Evolutionary conservation across 2,797 vertebrate species (phyloP).

Genomic region (Triplophysa bombifrons): DNA sequence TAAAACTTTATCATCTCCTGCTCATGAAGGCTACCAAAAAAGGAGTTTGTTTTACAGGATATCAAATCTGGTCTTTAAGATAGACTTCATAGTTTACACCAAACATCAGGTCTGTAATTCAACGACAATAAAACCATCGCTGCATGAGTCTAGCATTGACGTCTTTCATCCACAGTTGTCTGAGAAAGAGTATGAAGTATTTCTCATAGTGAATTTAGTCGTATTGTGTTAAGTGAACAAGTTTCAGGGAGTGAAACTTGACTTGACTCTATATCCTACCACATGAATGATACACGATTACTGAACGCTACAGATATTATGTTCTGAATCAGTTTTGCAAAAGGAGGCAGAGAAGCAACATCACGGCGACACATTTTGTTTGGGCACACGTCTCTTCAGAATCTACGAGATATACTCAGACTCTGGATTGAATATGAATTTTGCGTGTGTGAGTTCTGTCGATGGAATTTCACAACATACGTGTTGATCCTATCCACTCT

Average conservation of each 20-base stretch:
- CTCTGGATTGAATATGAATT: neutral
- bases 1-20: slow-evolving; percentile 37
- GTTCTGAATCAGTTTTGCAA: neutral
- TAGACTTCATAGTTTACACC: slow-evolving; percentile 17
- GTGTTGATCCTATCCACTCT: slow-evolving; percentile 51
- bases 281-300: too few species aligned
- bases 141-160: neutral
- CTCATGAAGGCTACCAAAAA: slow-evolving; percentile 18
- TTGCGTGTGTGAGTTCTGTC: slow-evolving; percentile 30
- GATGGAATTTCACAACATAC: slow-evolving; percentile 70
- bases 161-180: neutral
- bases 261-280: too few species aligned
- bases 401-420: neutral
- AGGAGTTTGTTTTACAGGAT: slow-evolving; percentile 29
- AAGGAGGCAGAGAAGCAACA: neutral
- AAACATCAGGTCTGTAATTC: slow-evolving; percentile 40
- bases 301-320: neutral
- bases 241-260: too few species aligned
- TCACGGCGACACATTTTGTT: neutral
- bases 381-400: neutral
- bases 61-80: slow-evolving; percentile 21
- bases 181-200: neutral
- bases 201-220: too few species aligned
- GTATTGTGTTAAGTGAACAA: neutral
- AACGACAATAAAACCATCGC: neutral